Evolutionary conservation across 2,888 invertebrate species (phyloP).

Genomic region (Eutolmus rufibarbis): DNA sequence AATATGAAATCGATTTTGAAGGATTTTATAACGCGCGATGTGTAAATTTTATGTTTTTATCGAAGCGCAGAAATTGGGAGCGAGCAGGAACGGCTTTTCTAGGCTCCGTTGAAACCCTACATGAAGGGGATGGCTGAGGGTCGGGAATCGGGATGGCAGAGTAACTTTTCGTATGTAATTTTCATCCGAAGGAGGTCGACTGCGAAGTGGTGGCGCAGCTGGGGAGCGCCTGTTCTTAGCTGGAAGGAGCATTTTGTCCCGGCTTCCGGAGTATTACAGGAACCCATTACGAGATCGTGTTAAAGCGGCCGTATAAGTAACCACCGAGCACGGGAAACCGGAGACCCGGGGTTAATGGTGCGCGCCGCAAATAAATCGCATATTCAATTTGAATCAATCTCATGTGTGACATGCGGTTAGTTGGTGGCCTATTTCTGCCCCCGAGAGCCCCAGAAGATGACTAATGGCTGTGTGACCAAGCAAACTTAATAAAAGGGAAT

Average conservation of each 20-base stretch:
- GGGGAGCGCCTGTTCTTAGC: neutral
- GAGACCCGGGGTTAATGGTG: neutral
- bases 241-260: neutral
- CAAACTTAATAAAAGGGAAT: slow-evolving; percentile 12
- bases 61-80: neutral
- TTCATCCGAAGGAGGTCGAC: neutral
- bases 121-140: neutral
- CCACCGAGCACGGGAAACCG: neutral
- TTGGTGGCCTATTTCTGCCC: neutral
- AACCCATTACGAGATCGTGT: neutral
- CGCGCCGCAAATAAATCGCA: neutral
- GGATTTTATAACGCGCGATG: neutral
- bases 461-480: slow-evolving; percentile 11
- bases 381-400: slow-evolving; percentile 15
- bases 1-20: neutral
- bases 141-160: neutral
- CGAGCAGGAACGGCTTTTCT: neutral
- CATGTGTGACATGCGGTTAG: neutral
- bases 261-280: neutral
- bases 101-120: neutral
- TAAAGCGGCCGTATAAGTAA: neutral
- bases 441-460: neutral
- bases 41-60: neutral
- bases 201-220: neutral
- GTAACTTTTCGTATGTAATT: neutral